A percentile compares a stretch with the other conserved stretches of the same genome.
These are phyloP conservation scores for Pollenia amentaria DNA, from an alignment of 2,888 invertebrate species.

Conservation along the genomic window DNA sequence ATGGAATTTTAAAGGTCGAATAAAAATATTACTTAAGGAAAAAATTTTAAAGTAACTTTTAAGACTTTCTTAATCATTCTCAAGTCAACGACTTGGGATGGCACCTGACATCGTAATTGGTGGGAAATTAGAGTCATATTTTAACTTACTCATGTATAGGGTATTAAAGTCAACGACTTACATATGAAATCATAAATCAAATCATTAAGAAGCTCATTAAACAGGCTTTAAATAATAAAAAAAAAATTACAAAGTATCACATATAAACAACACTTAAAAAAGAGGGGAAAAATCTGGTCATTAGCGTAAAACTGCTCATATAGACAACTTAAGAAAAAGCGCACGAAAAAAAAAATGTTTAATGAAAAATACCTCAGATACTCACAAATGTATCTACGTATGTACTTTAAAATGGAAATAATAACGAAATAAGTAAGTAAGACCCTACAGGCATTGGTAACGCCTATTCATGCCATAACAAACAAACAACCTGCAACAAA, in stretches of 20 bases:
- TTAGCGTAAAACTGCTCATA: slow-evolving; percentile 33
- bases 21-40: too few relatives aligned
- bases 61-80: too few relatives aligned
- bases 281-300: slow-evolving; percentile 33
- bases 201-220: slow-evolving; percentile 64
- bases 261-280: slow-evolving; percentile 28
- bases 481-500: background rate
- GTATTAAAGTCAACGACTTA: slow-evolving; percentile 2
- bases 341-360: background rate
- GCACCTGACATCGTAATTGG: background rate
- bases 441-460: slow-evolving; percentile 8
- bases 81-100: background rate
- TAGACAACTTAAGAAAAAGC: background rate
- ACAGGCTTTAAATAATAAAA: slow-evolving; percentile 12
- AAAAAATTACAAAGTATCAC: slow-evolving; percentile 14
- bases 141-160: background rate
- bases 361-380: slow-evolving; percentile 10
- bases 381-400: slow-evolving; percentile 2
- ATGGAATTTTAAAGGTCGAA: too few relatives aligned
- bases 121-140: background rate
- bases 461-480: slow-evolving; percentile 30
- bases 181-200: slow-evolving; percentile 64
- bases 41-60: too few relatives aligned
- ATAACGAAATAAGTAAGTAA: background rate
- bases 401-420: slow-evolving; percentile 18